These are phyloP conservation scores for Leptestheria dahalacensis DNA, from an alignment of 1,140 invertebrate species.

Conservation along the genomic window DNA sequence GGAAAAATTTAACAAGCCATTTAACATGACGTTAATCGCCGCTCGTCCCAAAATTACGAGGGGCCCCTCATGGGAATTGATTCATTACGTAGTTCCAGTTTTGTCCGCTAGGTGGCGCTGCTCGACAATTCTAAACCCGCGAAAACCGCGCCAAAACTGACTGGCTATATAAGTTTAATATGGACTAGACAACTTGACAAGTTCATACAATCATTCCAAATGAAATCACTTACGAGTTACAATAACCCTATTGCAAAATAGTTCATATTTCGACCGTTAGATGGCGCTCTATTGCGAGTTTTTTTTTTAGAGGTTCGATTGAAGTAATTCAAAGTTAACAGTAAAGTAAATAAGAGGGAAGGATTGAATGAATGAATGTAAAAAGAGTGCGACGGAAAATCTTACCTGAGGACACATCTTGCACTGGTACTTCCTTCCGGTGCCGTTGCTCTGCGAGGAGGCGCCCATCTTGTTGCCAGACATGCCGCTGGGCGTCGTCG, in stretches of 20 bases:
- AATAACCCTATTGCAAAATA: too few species aligned
- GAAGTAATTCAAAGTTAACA: background rate
- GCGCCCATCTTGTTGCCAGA: conserved; percentile 15
- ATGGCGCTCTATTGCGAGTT: too few species aligned
- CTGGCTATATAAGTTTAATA: too few species aligned
- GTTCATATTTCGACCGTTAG: too few species aligned
- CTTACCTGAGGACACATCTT: conserved; percentile 97
- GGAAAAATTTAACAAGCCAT: conserved; percentile 2
- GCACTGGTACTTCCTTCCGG: conserved; percentile 74
- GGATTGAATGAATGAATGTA: background rate
- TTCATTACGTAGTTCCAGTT: background rate
- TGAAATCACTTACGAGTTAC: too few species aligned
- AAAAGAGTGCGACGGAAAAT: conserved; percentile 18
- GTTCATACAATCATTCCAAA: too few species aligned
- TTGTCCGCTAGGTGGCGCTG: background rate
- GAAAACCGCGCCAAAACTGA: too few species aligned
- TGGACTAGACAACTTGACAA: too few species aligned
- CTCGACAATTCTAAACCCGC: too few species aligned
- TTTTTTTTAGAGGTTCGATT: too few species aligned
- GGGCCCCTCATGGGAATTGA: background rate
- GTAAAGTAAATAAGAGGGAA: background rate
- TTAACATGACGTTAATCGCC: background rate
- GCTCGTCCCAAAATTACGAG: background rate
- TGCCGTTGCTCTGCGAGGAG: conserved; percentile 23
- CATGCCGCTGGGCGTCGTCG: conserved; percentile 24